Percentiles rank a stretch among this genome's conserved stretches.
Evolutionary conservation across 2,888 invertebrate species (phyloP).

Genomic region (Lordiphosa andalusiaca): DNA sequence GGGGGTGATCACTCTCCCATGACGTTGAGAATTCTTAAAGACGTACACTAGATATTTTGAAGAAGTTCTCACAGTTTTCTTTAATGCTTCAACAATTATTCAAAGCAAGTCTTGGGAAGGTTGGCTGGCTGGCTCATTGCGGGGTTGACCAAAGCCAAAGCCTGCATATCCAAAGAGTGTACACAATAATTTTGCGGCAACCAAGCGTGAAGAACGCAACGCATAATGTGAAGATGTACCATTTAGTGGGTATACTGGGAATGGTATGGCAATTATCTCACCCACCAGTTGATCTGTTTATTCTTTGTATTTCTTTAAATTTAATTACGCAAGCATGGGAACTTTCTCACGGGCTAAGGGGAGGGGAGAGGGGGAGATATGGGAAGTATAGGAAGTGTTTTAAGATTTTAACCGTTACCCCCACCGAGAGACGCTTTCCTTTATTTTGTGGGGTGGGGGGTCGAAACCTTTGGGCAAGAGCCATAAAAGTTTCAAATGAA

Average conservation of each 20-base stretch:
- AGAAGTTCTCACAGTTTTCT: constrained; percentile 61
- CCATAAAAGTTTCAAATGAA: too few species aligned
- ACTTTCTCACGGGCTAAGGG: constrained; percentile 33
- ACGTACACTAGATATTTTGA: constrained; percentile 61
- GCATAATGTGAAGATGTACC: constrained; percentile 7
- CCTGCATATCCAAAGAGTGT: constrained; percentile 28
- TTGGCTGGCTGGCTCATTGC: too few species aligned
- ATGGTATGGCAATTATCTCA: neutral
- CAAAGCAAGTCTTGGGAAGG: constrained; percentile 34
- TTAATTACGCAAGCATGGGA: constrained; percentile 37
- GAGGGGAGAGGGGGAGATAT: neutral
- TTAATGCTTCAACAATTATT: constrained; percentile 59
- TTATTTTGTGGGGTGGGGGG: too few species aligned
- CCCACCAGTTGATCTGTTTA: constrained; percentile 9
- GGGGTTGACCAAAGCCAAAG: constrained; percentile 21
- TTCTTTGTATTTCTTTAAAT: constrained; percentile 3
- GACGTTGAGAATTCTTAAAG: constrained; percentile 77
- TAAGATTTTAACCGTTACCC: too few species aligned
- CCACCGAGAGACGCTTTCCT: too few species aligned
- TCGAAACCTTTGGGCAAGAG: too few species aligned
- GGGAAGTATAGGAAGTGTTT: neutral
- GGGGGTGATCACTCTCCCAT: constrained; percentile 77
- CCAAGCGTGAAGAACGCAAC: constrained; percentile 50
- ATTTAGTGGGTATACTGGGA: neutral
- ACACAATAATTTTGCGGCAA: constrained; percentile 45